Evolutionary conservation across 2,888 invertebrate species (phyloP).

Genomic region (Noctua comes): DNA sequence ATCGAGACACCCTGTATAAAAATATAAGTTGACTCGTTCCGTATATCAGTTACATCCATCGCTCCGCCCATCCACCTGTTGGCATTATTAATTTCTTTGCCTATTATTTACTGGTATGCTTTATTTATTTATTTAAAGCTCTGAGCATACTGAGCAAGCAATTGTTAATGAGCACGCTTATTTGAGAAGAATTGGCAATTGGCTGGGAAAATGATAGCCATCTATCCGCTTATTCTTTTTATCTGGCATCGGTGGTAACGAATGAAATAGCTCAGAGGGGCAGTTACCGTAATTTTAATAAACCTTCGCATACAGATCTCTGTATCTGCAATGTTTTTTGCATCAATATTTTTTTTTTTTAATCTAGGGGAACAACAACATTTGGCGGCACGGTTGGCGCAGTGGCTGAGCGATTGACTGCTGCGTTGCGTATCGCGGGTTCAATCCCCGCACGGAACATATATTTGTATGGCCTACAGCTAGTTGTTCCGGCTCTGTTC

Average conservation of each 20-base stretch:
- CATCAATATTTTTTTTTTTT: too few relatives aligned
- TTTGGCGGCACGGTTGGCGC: too few relatives aligned
- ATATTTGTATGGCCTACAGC: too few relatives aligned
- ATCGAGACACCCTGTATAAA: constrained; percentile 28
- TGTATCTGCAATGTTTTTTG: background rate
- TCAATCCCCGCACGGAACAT: too few relatives aligned
- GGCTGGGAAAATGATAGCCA: constrained; percentile 17
- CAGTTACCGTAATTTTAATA: background rate
- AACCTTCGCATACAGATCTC: background rate
- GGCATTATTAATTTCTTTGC: constrained; percentile 44
- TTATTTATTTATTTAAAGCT: constrained; percentile 42
- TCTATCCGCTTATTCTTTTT: background rate
- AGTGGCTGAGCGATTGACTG: too few relatives aligned
- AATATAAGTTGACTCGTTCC: constrained; percentile 33
- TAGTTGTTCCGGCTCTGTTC: too few relatives aligned
- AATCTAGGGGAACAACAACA: too few relatives aligned
- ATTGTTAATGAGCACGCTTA: constrained; percentile 27
- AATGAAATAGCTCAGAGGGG: background rate
- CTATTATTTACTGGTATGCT: constrained; percentile 10
- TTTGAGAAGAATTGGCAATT: constrained; percentile 14
- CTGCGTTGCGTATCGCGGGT: too few relatives aligned
- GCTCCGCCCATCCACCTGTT: constrained; percentile 49
- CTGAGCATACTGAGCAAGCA: background rate
- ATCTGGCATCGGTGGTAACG: background rate
- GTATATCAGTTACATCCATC: constrained; percentile 59